These are phyloP conservation scores for Limosa lapponica DNA, from an alignment of 2,797 vertebrate species.

Conservation along the genomic window DNA sequence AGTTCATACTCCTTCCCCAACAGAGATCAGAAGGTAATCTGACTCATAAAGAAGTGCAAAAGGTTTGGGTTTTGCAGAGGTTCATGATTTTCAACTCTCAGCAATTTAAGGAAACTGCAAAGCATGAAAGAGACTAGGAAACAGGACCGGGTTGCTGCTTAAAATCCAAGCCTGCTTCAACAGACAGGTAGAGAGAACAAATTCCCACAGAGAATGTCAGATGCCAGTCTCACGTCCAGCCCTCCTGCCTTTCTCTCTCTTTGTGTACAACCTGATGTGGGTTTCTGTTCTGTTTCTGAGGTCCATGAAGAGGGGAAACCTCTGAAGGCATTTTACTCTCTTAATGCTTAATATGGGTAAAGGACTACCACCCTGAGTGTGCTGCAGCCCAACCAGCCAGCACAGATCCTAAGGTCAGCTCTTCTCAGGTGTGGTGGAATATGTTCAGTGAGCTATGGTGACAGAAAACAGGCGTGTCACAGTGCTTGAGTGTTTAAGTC, in stretches of 20 bases:
- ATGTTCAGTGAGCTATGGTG: background rate
- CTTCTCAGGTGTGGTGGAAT: background rate
- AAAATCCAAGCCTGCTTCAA: background rate
- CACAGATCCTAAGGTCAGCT: background rate
- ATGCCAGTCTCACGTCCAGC: accelerated
- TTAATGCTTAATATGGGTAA: background rate
- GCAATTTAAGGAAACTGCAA: background rate
- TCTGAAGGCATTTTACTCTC: background rate
- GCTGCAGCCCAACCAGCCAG: background rate
- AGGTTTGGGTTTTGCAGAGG: background rate
- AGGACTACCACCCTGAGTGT: background rate
- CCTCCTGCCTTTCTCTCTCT: background rate
- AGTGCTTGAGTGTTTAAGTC: background rate
- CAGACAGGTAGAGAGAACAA: background rate
- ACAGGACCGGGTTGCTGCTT: background rate
- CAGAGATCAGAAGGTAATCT: background rate
- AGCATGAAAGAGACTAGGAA: background rate
- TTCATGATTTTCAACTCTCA: background rate
- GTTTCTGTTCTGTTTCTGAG: background rate
- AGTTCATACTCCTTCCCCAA: background rate
- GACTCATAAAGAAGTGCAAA: background rate
- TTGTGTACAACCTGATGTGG: background rate
- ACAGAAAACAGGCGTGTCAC: background rate
- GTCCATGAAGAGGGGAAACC: background rate
- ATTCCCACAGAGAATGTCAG: background rate